A percentile compares a stretch with the other conserved stretches of the same genome.
These are phyloP conservation scores for Ceratina japonica DNA, from an alignment of 1,140 invertebrate genomes.

Conservation along the genomic window DNA sequence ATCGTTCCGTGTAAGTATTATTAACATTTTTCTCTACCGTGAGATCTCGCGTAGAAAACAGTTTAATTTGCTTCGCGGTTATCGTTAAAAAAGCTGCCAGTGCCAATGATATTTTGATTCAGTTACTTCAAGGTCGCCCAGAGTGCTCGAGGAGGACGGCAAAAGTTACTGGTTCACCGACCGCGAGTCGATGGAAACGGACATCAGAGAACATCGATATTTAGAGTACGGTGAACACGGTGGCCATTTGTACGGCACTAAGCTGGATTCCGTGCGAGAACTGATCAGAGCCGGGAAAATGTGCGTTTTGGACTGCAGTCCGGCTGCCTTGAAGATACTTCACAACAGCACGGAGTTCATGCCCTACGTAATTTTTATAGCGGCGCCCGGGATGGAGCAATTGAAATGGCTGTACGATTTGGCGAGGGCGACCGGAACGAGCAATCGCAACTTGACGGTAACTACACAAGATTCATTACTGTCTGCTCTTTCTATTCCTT, in stretches of 20 bases:
- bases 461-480: slow-evolving; percentile 41
- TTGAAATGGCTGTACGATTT: slow-evolving; percentile 88
- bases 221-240: slow-evolving; percentile 98
- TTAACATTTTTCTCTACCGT: not conserved
- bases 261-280: slow-evolving; percentile 94
- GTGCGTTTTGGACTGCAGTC: slow-evolving; percentile 98
- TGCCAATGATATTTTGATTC: slow-evolving; percentile 34
- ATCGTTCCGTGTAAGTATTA: slow-evolving; percentile 94
- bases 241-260: slow-evolving; percentile 96
- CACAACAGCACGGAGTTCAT: slow-evolving; percentile 97
- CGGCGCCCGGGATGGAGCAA: slow-evolving; percentile 96
- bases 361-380: slow-evolving; percentile 99
- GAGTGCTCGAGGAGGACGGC: slow-evolving; percentile 96
- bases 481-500: not conserved
- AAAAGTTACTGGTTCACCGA: slow-evolving; percentile 97
- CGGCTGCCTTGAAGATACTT: slow-evolving; percentile 91
- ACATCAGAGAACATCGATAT: slow-evolving; percentile 90
- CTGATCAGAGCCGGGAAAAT: slow-evolving; percentile 96
- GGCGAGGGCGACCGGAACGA: slow-evolving; percentile 82
- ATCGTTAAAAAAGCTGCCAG: too few species aligned
- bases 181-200: slow-evolving; percentile 94
- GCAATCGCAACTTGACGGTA: slow-evolving; percentile 87
- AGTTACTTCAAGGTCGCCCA: slow-evolving; percentile 96
- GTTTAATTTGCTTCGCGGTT: too few species aligned
- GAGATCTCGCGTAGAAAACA: not conserved